Conservation (phyloP, 1,140 invertebrate genomes). For the Aradophagus sp. region DNA sequence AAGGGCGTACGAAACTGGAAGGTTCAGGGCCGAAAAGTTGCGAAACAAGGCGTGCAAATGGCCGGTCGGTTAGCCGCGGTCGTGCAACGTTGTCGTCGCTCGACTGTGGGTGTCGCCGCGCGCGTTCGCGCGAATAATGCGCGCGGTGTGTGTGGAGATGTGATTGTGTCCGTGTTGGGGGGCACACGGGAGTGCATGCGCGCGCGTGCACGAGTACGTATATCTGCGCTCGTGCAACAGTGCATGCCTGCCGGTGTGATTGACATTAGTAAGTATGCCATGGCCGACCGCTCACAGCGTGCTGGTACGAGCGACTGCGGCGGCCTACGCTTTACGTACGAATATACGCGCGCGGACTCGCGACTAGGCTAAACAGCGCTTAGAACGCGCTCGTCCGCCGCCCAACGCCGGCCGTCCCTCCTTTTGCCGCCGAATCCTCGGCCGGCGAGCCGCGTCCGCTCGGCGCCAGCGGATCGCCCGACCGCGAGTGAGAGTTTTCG, state of each 20-base stretch:
- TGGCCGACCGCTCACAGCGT: conserved; percentile 72
- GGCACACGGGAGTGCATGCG: conserved; percentile 1
- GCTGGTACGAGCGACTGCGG: conserved; percentile 67
- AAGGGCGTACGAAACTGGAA: conserved; percentile 52
- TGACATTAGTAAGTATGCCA: conserved; percentile 76
- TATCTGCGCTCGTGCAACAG: conserved; percentile 54
- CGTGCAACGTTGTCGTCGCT: not conserved
- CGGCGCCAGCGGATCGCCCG: too few species aligned
- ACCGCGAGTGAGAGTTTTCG: conserved; percentile 2
- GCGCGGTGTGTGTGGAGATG: too few species aligned
- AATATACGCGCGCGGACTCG: conserved; percentile 49
- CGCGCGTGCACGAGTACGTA: conserved; percentile 35
- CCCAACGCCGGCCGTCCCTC: too few species aligned
- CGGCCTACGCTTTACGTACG: conserved; percentile 65
- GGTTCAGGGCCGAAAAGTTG: conserved; percentile 60
- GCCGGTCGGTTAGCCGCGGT: too few species aligned
- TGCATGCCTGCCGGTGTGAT: conserved; percentile 73
- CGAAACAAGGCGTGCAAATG: conserved; percentile 20
- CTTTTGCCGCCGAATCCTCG: too few species aligned
- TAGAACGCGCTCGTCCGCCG: conserved; percentile 48
- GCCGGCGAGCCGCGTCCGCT: not conserved
- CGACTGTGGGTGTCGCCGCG: not conserved
- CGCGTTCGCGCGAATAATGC: too few species aligned
- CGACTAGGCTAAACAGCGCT: conserved; percentile 51
- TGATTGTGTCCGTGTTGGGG: not conserved